These are phyloP conservation scores for Acrobasis repandana DNA, from an alignment of 2,888 invertebrate genomes.

Conservation along the genomic window DNA sequence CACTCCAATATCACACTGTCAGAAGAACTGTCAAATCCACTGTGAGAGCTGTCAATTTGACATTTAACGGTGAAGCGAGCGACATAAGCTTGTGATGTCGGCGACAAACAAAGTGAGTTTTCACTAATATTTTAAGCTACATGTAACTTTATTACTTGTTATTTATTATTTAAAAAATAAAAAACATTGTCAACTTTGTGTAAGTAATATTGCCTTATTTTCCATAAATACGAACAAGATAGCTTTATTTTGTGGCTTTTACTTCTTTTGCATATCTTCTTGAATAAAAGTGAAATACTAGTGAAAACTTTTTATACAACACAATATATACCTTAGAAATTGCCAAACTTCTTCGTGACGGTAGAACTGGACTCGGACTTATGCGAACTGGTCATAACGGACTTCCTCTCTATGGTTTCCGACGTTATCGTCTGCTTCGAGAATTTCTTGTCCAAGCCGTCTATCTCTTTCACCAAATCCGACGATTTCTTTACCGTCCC, in stretches of 20 bases:
- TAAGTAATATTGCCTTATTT: too few species aligned
- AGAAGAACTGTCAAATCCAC: background rate
- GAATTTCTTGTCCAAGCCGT: slow-evolving; percentile 85
- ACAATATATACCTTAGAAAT: slow-evolving; percentile 50
- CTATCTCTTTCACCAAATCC: slow-evolving; percentile 74
- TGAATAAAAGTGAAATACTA: background rate
- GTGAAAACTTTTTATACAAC: slow-evolving; percentile 30
- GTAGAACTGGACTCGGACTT: slow-evolving; percentile 83
- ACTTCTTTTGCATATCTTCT: too few species aligned
- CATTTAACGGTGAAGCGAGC: slow-evolving; percentile 8
- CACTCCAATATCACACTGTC: slow-evolving; percentile 10
- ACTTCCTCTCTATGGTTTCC: slow-evolving; percentile 86
- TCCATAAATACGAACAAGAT: too few species aligned
- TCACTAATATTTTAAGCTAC: slow-evolving; percentile 3
- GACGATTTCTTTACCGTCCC: slow-evolving; percentile 62
- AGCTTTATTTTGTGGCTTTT: too few species aligned
- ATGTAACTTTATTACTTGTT: background rate
- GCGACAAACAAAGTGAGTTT: background rate
- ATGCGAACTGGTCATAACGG: slow-evolving; percentile 85
- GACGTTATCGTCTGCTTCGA: slow-evolving; percentile 87
- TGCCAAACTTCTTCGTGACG: slow-evolving; percentile 81
- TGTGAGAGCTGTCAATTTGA: background rate
- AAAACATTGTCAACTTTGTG: background rate
- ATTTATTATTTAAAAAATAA: too few species aligned
- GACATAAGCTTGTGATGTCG: background rate